Evolutionary conservation across 2,888 invertebrate species (phyloP).

Genomic region (Vannuccia rotundouncinata): DNA sequence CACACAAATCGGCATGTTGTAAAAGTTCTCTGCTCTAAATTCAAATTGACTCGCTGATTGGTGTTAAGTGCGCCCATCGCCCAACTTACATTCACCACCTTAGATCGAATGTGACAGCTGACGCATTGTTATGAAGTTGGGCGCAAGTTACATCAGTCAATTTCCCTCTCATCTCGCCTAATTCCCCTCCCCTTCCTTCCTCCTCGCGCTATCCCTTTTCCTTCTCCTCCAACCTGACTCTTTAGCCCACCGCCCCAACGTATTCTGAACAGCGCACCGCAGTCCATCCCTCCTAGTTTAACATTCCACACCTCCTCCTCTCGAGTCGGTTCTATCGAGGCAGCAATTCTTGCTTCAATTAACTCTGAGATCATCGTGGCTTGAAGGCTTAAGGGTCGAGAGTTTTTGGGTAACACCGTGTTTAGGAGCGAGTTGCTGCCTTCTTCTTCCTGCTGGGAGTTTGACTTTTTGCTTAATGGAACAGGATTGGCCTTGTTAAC

Average conservation of each 20-base stretch:
- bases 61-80: neutral
- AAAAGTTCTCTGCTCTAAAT: neutral
- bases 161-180: neutral
- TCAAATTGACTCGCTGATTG: conserved; percentile 13
- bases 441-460: neutral
- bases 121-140: neutral
- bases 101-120: conserved; percentile 2
- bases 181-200: neutral
- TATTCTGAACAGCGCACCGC: no score
- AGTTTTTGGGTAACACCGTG: neutral
- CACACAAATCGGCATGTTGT: no score
- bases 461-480: conserved; percentile 8
- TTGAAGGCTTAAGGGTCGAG: conserved; percentile 19
- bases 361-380: conserved; percentile 15
- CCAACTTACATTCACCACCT: neutral
- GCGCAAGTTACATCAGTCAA: neutral
- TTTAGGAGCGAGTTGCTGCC: conserved; percentile 6
- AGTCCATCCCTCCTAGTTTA: no score
- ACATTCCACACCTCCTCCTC: neutral
- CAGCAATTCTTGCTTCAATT: conserved; percentile 10
- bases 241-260: no score
- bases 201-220: neutral
- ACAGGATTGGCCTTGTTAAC: conserved; percentile 24
- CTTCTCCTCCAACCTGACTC: no score
- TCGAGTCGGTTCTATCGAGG: no score